Percentiles rank a stretch among this genome's conserved stretches.
Evolutionary conservation across 1,140 invertebrate genomes (phyloP).

Genomic region (Hesperophylax magnus): DNA sequence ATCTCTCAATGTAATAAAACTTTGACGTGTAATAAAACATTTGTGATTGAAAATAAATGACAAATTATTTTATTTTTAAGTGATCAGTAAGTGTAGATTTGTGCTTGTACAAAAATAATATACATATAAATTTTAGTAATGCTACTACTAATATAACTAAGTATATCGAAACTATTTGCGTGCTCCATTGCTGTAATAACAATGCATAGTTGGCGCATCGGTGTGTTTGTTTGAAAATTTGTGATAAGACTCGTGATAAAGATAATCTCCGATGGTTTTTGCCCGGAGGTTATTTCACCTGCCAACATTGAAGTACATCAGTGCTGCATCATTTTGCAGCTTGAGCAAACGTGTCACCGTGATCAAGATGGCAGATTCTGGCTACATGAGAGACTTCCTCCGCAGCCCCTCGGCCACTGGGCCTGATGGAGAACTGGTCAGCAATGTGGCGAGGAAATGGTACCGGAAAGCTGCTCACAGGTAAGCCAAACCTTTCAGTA

Average conservation of each 20-base stretch:
- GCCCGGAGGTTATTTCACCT: constrained; percentile 46
- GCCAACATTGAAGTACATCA: constrained; percentile 49
- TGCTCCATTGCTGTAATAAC: neutral
- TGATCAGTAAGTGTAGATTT: neutral
- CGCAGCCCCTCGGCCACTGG: constrained; percentile 39
- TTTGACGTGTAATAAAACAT: neutral
- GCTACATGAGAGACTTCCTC: constrained; percentile 49
- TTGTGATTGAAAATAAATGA: neutral
- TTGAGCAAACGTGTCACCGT: constrained; percentile 38
- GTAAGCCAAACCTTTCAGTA: constrained; percentile 31
- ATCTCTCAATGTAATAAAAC: neutral
- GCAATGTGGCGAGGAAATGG: constrained; percentile 50
- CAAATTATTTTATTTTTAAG: neutral
- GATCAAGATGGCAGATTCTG: constrained; percentile 49
- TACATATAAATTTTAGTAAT: neutral
- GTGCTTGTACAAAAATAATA: neutral
- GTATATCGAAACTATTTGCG: neutral
- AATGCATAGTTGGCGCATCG: neutral
- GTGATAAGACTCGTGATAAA: constrained; percentile 48
- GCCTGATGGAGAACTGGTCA: constrained; percentile 45
- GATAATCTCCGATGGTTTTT: constrained; percentile 53
- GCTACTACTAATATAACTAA: neutral
- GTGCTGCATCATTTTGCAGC: constrained; percentile 49
- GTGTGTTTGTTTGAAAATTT: neutral
- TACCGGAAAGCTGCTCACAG: constrained; percentile 56